Percentiles rank a stretch among this genome's conserved stretches.
Evolutionary conservation across 2,888 invertebrate species (phyloP).

Genomic region (Cremastobaeus sp.): DNA sequence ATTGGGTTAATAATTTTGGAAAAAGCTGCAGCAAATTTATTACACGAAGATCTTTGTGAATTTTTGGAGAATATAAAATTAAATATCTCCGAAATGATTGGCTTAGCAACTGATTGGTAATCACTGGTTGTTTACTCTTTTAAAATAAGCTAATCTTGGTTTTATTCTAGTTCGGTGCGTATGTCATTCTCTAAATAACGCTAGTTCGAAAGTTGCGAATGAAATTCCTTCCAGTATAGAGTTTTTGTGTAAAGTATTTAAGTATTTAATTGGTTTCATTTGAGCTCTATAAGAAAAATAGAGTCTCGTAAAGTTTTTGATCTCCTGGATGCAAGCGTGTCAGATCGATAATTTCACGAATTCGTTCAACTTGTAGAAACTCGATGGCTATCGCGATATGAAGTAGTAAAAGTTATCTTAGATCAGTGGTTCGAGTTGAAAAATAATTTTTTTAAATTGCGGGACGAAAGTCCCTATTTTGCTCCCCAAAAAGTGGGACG

Average conservation of each 20-base stretch:
- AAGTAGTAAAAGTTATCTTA: slow-evolving; percentile 48
- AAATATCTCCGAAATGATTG: slow-evolving; percentile 54
- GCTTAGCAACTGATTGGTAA: slow-evolving; percentile 64
- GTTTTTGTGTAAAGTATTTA: slow-evolving; percentile 58
- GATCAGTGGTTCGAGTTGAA: too few relatives aligned
- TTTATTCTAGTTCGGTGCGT: slow-evolving; percentile 62
- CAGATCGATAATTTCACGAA: slow-evolving; percentile 36
- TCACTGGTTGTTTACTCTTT: slow-evolving; percentile 61
- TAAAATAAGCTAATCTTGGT: slow-evolving; percentile 55
- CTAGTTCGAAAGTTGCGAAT: slow-evolving; percentile 47
- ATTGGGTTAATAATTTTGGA: slow-evolving; percentile 22
- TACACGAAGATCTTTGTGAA: slow-evolving; percentile 6
- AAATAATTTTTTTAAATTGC: too few relatives aligned
- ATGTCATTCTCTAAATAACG: slow-evolving; percentile 55
- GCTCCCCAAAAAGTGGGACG: too few relatives aligned
- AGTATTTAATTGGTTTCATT: slow-evolving; percentile 62
- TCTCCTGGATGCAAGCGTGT: slow-evolving; percentile 25
- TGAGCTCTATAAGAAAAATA: slow-evolving; percentile 48
- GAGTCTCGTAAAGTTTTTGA: slow-evolving; percentile 56
- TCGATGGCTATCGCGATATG: slow-evolving; percentile 57
- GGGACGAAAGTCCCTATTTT: too few relatives aligned
- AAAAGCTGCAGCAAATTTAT: slow-evolving; percentile 25
- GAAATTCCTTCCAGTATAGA: slow-evolving; percentile 57
- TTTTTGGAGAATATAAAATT: slow-evolving; percentile 23
- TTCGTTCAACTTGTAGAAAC: slow-evolving; percentile 55